phyloP scores from a whole-genome alignment of 2,113 vertebrate species.

The Uria aalge region DNA sequence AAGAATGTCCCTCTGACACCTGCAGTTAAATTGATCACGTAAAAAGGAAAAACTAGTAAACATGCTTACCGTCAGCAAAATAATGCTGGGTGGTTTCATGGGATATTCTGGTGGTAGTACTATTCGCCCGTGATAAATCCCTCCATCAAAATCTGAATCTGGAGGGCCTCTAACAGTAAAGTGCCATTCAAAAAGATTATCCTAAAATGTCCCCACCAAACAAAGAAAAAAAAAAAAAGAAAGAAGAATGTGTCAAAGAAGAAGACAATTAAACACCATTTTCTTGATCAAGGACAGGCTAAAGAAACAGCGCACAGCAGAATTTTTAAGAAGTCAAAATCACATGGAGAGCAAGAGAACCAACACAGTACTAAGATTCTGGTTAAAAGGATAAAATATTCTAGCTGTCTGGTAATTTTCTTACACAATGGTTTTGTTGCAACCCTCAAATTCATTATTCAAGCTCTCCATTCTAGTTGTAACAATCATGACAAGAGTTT shows the following conservation, averaged over 20 bases:
- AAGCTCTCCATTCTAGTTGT: background rate
- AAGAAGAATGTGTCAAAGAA: background rate
- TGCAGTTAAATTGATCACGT: background rate
- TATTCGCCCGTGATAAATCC: constrained; percentile 95
- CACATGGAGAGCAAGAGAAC: background rate
- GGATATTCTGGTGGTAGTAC: constrained; percentile 96
- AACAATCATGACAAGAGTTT: background rate
- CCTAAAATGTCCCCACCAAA: constrained; percentile 72
- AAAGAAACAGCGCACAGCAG: background rate
- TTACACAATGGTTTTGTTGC: background rate
- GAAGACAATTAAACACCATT: background rate
- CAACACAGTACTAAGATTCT: background rate
- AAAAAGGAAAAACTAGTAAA: background rate
- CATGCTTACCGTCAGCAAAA: constrained; percentile 89
- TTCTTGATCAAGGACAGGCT: background rate
- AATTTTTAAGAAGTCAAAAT: background rate
- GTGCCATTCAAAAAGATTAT: constrained; percentile 99
- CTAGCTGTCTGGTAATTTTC: background rate
- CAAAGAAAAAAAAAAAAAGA: background rate
- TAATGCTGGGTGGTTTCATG: constrained; percentile 99
- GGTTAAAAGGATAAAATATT: background rate
- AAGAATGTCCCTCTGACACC: background rate
- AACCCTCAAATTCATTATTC: background rate
- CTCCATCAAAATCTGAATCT: constrained; percentile 96
- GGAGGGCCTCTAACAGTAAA: constrained; percentile 97